Base-by-base conservation (phyloP, 2,113 vertebrate species). In the Haemorhous mexicanus region DNA sequence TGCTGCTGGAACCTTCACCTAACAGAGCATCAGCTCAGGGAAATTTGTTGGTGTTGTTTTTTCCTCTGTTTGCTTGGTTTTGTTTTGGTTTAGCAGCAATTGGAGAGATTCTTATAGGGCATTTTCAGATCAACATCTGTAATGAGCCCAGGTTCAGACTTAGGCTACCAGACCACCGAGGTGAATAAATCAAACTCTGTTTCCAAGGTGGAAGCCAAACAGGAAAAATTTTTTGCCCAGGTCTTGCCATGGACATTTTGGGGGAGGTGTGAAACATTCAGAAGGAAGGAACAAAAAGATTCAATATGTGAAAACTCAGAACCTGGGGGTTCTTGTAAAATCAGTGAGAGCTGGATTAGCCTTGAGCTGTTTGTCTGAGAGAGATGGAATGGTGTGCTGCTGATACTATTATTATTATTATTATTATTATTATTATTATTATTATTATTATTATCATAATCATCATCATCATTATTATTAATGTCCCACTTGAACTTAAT, bases 1-100 rank as follows among this genome's bases (percentile, higher is more conserved):
- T 80, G 16, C 56, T 75, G 58, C 32, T 85, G 62, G 43, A 73
- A 64, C 28, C 23, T 73, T 55, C 67, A 37, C 23, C 17, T n/a
- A 15, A 28, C 32, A 37, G 41, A 66, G 11, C 7, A 3, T 3
- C 21, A 94, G 3, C 16, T 74, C 37, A 35, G 23, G 3, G 56
- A 28, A 17, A 6, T 15, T 35, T 22, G 18, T 2, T 32, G 24
- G 3, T 49, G 44, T 0, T 30, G 13, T 3, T 77, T 37, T n/a
- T 59, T 10, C 7, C 14, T 35, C 55, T 66, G 5, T 62, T 93
- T 39, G 5, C 30, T 76, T 14, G 26, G 6, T 1, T 84, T 64
- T n/a, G 18, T 3, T 89, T 56, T 35, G 22, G 6, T 90, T 80
- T 61, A 66, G 37, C 28, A 87, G 52, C 15, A 50, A 3, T 3